Evolutionary conservation across 1,140 invertebrate species (phyloP).

Genomic region (Dendroctonus ponderosae): DNA sequence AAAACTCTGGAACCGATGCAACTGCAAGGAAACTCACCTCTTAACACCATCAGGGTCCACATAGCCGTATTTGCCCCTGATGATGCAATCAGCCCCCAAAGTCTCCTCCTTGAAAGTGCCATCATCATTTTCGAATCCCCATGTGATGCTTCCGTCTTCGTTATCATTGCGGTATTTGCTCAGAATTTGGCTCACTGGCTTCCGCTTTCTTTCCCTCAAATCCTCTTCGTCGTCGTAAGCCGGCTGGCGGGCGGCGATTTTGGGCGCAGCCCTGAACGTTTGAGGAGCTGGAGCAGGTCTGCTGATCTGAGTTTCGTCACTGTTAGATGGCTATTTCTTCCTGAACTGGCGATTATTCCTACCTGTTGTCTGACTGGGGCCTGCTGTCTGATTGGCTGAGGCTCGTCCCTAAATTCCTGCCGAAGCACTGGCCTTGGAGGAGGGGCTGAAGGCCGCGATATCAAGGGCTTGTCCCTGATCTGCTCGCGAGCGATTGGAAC

Average conservation of each 20-base stretch:
- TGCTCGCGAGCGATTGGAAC: conserved; percentile 40
- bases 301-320: conserved; percentile 1
- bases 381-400: conserved; percentile 1
- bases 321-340: too few relatives aligned
- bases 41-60: conserved; percentile 72
- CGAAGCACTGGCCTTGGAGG: conserved; percentile 27
- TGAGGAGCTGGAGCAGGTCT: conserved; percentile 22
- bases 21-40: conserved; percentile 17
- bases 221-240: conserved; percentile 36
- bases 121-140: conserved; percentile 83
- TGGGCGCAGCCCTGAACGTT: conserved; percentile 10
- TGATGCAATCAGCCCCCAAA: conserved; percentile 76
- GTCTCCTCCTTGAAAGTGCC: conserved; percentile 78
- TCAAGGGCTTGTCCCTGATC: conserved; percentile 31
- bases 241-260: conserved; percentile 18
- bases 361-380: conserved; percentile 17
- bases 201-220: conserved; percentile 34
- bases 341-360: neutral
- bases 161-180: conserved; percentile 76
- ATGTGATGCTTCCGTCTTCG: conserved; percentile 77
- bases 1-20: neutral
- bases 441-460: conserved; percentile 8
- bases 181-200: conserved; percentile 67
- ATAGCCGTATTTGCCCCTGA: conserved; percentile 79
- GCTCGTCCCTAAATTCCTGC: conserved; percentile 27